A percentile compares a stretch with the other conserved stretches of the same genome.
These are phyloP conservation scores for Channa striata DNA, from an alignment of 2,797 vertebrate genomes.

Conservation along the genomic window DNA sequence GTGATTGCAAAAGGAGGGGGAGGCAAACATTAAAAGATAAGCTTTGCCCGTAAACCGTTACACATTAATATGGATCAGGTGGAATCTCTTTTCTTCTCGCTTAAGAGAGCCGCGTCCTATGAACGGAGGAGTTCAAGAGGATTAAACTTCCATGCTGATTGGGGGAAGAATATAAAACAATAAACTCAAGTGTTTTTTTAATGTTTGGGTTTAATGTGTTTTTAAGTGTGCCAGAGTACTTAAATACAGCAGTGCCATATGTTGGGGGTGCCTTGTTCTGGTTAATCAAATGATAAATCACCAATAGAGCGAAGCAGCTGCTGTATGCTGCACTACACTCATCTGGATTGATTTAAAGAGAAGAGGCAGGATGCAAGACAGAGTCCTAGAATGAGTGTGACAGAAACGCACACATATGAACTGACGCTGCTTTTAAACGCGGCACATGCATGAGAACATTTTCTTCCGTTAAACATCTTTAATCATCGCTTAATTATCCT, in stretches of 20 bases:
- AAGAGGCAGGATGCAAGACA: background rate
- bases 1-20: conserved; percentile 63
- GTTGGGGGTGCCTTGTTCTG: conserved; percentile 72
- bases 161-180: conserved; percentile 64
- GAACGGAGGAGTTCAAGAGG: conserved; percentile 35
- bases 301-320: conserved; percentile 53
- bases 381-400: background rate
- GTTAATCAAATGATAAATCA: conserved; percentile 73
- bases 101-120: conserved; percentile 31
- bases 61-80: conserved; percentile 77
- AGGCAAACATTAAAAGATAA: conserved; percentile 73
- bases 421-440: background rate
- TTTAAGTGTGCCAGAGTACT: conserved; percentile 67
- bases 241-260: conserved; percentile 74
- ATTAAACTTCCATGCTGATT: conserved; percentile 51
- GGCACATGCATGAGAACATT: too few relatives aligned
- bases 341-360: conserved; percentile 51
- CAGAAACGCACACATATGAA: background rate
- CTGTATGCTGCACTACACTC: conserved; percentile 30
- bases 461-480: conserved; percentile 7
- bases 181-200: conserved; percentile 71
- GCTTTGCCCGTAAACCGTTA: conserved; percentile 66
- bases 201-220: conserved; percentile 70
- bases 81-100: conserved; percentile 54
- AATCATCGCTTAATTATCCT: conserved; percentile 12